phyloP scores from a whole-genome alignment of 2,113 vertebrate species.

The Morone chrysops region DNA sequence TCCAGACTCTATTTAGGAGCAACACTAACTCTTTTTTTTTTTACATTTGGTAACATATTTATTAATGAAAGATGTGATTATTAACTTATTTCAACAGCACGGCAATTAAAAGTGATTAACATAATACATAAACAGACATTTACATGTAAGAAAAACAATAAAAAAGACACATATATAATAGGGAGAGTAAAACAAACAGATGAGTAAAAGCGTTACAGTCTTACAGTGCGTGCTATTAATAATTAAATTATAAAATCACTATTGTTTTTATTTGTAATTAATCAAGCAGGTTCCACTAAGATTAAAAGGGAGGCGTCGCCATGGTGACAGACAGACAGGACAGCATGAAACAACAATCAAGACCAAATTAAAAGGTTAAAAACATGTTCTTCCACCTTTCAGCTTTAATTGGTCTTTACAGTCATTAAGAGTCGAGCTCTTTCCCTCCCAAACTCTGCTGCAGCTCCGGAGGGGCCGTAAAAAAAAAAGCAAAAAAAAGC shows the following conservation, averaged over 20 bases:
- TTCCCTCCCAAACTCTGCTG: not conserved
- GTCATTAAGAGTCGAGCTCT: not conserved
- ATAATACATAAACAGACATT: not conserved
- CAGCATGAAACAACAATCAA: slow-evolving; percentile 1
- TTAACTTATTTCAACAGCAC: not conserved
- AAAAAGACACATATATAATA: not conserved
- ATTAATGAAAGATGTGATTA: not conserved
- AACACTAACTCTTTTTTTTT: no score
- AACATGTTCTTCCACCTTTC: not conserved
- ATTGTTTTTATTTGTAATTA: not conserved
- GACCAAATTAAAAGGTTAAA: slow-evolving; percentile 14
- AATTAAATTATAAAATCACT: not conserved
- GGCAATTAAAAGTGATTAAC: not conserved
- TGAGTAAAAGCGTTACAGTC: not conserved
- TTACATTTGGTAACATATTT: not conserved
- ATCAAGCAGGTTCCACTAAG: not conserved
- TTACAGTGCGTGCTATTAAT: no score
- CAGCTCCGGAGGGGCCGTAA: not conserved
- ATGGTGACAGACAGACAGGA: slow-evolving; percentile 14
- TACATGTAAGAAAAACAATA: not conserved
- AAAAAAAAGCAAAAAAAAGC: no score
- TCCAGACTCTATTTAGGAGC: no score
- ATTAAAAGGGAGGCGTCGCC: not conserved
- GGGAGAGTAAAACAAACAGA: not conserved
- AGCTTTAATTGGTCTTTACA: slow-evolving; percentile 28